Percentiles rank a stretch among this genome's conserved stretches.
These are phyloP conservation scores for Metopolophium dirhodum DNA, from an alignment of 1,140 invertebrate genomes.

Conservation along the genomic window DNA sequence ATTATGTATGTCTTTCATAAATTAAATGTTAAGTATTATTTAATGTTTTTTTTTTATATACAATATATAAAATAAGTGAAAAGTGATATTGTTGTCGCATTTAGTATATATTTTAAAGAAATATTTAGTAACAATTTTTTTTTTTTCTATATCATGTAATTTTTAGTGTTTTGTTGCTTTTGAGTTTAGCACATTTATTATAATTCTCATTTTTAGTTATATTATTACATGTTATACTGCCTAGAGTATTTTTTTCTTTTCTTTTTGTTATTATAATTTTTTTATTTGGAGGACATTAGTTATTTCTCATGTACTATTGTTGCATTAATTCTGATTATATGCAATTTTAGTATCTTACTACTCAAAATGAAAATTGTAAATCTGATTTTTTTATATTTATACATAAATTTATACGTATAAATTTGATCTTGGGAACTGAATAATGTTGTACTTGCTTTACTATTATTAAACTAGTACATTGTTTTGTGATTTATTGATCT, in stretches of 20 bases:
- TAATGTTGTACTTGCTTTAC: slow-evolving; percentile 29
- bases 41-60: slow-evolving; percentile 24
- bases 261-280: neutral
- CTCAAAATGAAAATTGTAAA: neutral
- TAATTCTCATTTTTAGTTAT: slow-evolving; percentile 29
- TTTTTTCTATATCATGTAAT: neutral
- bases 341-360: neutral
- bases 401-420: neutral
- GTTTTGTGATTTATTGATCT: slow-evolving; percentile 43
- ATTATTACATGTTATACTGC: slow-evolving; percentile 20
- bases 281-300: neutral
- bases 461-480: neutral
- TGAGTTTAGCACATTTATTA: neutral
- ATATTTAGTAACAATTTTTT: neutral
- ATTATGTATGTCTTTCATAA: neutral
- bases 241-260: slow-evolving; percentile 9
- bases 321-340: neutral
- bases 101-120: neutral
- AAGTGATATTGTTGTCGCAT: slow-evolving; percentile 28
- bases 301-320: neutral
- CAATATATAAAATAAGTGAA: neutral
- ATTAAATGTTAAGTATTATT: slow-evolving; percentile 35
- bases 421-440: slow-evolving; percentile 43
- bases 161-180: neutral
- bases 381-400: neutral